phyloP scores from a whole-genome alignment of 1,140 invertebrate genomes.

The Drosophila lini region DNA sequence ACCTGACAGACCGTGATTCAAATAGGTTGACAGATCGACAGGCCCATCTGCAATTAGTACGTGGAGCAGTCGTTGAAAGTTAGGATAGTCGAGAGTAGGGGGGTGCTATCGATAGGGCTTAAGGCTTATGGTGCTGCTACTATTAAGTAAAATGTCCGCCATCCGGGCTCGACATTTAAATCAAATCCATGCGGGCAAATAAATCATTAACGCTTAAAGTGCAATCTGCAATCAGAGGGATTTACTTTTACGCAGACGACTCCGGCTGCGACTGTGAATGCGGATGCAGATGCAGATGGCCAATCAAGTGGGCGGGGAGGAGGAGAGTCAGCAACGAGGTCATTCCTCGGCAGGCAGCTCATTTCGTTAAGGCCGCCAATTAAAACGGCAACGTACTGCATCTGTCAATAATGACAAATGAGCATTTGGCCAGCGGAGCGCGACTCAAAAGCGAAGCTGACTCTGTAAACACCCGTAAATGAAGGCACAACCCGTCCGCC shows the following conservation, averaged over 20 bases:
- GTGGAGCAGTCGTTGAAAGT: conserved; percentile 69
- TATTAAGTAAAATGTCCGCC: conserved; percentile 27
- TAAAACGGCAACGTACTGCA: conserved; percentile 77
- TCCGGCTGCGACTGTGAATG: conserved; percentile 1
- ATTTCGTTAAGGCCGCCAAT: conserved; percentile 79
- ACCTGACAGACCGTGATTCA: conserved; percentile 85
- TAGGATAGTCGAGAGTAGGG: conserved; percentile 45
- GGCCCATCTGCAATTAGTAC: conserved; percentile 83
- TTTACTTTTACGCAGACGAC: conserved; percentile 60
- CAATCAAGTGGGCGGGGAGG: conserved; percentile 34
- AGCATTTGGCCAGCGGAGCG: conserved; percentile 61
- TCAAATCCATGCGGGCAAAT: conserved; percentile 74
- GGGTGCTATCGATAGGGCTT: conserved; percentile 23
- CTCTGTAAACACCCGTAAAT: conserved; percentile 41
- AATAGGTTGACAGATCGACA: conserved; percentile 83
- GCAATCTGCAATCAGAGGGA: conserved; percentile 68
- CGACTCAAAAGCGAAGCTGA: conserved; percentile 29
- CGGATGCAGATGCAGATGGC: conserved; percentile 22
- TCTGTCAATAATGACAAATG: conserved; percentile 83
- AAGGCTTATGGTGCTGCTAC: conserved; percentile 22
- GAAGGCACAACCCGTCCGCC: neutral
- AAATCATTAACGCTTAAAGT: conserved; percentile 79
- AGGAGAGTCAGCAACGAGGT: conserved; percentile 29
- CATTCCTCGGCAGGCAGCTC: conserved; percentile 52
- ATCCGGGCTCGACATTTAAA: conserved; percentile 53